A percentile compares a stretch with the other conserved stretches of the same genome.
Evolutionary conservation across 2,113 vertebrate species (phyloP).

Genomic region (Entomyzon cyanotis): DNA sequence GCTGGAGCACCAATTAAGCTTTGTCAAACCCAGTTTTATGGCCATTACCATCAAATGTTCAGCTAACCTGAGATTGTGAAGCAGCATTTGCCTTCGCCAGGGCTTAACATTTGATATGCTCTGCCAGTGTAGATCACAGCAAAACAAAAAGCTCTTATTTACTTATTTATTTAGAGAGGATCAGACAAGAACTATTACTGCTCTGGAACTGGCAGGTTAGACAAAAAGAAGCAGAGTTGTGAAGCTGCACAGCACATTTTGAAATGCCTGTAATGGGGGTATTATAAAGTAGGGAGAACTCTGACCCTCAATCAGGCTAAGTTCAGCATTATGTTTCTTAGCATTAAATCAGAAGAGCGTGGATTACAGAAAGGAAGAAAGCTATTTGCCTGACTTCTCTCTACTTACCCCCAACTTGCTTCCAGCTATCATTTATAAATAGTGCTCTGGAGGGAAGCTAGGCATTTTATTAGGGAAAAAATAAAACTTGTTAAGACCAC

Average conservation of each 20-base stretch:
- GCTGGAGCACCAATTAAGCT: background rate
- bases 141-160: background rate
- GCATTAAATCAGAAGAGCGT: slow-evolving; percentile 48
- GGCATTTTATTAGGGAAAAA: slow-evolving; percentile 61
- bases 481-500: slow-evolving; percentile 66
- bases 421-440: slow-evolving; percentile 70
- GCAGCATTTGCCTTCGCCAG: background rate
- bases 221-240: background rate
- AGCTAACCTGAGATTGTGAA: background rate
- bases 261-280: background rate
- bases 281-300: slow-evolving; percentile 29
- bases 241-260: background rate
- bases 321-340: slow-evolving; percentile 63
- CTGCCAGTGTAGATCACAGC: background rate
- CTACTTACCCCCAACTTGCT: slow-evolving; percentile 62
- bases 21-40: background rate
- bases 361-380: slow-evolving; percentile 56
- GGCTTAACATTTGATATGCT: background rate
- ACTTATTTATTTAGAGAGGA: background rate
- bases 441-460: slow-evolving; percentile 51
- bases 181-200: background rate
- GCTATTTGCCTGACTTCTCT: slow-evolving; percentile 63
- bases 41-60: background rate
- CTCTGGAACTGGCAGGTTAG: background rate
- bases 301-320: slow-evolving; percentile 49